phyloP scores from a whole-genome alignment of 2,888 invertebrate genomes.

The Gymnosoma rotundatum region DNA sequence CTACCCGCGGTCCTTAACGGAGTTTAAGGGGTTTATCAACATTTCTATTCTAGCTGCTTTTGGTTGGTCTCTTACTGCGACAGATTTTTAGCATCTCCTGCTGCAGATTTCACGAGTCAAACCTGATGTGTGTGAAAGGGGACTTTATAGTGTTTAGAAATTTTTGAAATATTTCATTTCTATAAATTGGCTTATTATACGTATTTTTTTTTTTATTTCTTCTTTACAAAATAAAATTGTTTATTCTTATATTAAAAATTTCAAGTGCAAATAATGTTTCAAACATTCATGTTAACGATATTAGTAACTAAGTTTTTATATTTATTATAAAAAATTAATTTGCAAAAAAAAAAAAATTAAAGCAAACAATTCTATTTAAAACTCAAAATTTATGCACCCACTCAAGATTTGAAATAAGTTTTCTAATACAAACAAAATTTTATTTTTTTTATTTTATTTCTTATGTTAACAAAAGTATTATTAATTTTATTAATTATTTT shows the following conservation, averaged over 20 bases:
- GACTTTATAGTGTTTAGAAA: not conserved
- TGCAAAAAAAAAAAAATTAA: slow-evolving; percentile 5
- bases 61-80: no score
- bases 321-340: slow-evolving; percentile 51
- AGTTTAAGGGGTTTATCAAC: no score
- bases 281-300: slow-evolving; percentile 70
- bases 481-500: slow-evolving; percentile 30
- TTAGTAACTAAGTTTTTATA: slow-evolving; percentile 67
- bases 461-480: slow-evolving; percentile 62
- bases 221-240: slow-evolving; percentile 59
- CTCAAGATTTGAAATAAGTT: not conserved
- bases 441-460: slow-evolving; percentile 22
- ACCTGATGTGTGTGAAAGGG: no score
- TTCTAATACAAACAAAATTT: not conserved
- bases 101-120: no score
- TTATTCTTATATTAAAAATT: slow-evolving; percentile 70
- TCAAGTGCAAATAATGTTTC: slow-evolving; percentile 71
- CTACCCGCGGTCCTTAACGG: no score
- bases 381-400: not conserved
- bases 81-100: no score
- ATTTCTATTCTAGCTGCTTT: no score
- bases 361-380: not conserved
- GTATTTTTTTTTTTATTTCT: slow-evolving; percentile 31
- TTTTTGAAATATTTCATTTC: slow-evolving; percentile 8
- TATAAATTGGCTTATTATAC: slow-evolving; percentile 31